A percentile compares a stretch with the other conserved stretches of the same genome.
These are phyloP conservation scores for Rhinolophus ferrumequinum DNA, from an alignment of 2,113 vertebrate species.

Conservation along the genomic window DNA sequence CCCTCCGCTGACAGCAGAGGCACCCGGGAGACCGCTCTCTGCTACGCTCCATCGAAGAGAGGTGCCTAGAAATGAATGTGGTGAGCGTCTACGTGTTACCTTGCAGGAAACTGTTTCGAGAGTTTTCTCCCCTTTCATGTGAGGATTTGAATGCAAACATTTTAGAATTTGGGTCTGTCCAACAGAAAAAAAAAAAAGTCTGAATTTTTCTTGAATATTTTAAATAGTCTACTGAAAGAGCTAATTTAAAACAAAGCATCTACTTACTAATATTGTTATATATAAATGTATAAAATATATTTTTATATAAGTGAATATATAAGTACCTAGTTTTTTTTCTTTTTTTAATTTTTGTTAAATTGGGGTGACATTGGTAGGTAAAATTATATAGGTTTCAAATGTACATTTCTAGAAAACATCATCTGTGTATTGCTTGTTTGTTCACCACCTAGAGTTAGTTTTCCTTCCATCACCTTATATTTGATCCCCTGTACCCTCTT, in stretches of 20 bases:
- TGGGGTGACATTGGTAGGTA: no score
- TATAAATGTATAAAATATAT: background rate
- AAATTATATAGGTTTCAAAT: no score
- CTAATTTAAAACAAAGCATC: background rate
- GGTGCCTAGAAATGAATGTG: conserved; percentile 77
- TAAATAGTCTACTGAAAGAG: background rate
- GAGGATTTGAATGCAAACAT: background rate
- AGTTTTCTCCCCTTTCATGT: background rate
- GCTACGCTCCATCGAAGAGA: conserved; percentile 91
- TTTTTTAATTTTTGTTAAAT: background rate
- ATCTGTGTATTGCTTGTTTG: no score
- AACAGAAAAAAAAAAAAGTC: background rate
- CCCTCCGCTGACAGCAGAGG: conserved; percentile 93
- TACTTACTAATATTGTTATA: background rate
- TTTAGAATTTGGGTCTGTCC: background rate
- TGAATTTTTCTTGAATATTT: background rate
- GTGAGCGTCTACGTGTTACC: conserved; percentile 70
- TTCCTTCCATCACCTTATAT: no score
- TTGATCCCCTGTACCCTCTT: no score
- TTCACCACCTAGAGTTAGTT: no score
- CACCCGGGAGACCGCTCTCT: conserved; percentile 90
- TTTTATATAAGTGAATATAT: background rate
- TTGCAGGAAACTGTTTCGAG: no score
- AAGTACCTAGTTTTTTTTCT: background rate
- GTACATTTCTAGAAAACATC: no score